Evolutionary conservation across 2,113 vertebrate species (phyloP).

Genomic region (Pyrgilauda ruficollis): DNA sequence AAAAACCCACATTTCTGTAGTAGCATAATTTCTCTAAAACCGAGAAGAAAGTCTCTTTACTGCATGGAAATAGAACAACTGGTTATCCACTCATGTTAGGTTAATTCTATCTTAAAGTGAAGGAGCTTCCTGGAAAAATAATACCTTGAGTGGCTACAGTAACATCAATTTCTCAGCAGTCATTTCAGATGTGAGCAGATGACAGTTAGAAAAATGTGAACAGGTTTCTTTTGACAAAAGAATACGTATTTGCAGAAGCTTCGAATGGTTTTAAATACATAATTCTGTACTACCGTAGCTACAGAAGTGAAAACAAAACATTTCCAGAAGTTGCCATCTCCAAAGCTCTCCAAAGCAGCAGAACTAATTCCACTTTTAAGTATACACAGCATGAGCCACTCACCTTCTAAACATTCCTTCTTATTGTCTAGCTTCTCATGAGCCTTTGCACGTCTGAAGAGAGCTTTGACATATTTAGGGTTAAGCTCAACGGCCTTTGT

Average conservation of each 20-base stretch:
- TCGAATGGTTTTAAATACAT: not conserved
- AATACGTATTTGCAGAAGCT: not conserved
- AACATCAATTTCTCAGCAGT: not conserved
- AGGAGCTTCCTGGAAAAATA: not conserved
- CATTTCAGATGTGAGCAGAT: not conserved
- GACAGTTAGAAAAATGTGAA: not conserved
- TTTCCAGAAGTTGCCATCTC: not conserved
- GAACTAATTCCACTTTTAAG: not conserved
- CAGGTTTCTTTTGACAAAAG: not conserved
- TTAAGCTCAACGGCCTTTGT: conserved; percentile 92
- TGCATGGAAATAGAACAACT: not conserved
- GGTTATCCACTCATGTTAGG: not conserved
- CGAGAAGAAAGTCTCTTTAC: not conserved
- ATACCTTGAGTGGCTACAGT: not conserved
- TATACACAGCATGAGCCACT: not conserved
- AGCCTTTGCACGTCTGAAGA: conserved; percentile 95
- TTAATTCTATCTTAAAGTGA: not conserved
- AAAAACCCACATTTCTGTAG: not conserved
- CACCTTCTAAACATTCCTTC: conserved; percentile 97
- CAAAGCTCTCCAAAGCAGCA: not conserved
- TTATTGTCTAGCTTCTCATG: conserved; percentile 95
- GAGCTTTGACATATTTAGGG: conserved; percentile 95
- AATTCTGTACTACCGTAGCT: not conserved
- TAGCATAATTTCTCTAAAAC: not conserved
- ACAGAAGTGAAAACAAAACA: not conserved